A percentile compares a stretch with the other conserved stretches of the same genome.
phyloP scores from a whole-genome alignment of 2,888 invertebrate genomes.

The Thera obeliscata region DNA sequence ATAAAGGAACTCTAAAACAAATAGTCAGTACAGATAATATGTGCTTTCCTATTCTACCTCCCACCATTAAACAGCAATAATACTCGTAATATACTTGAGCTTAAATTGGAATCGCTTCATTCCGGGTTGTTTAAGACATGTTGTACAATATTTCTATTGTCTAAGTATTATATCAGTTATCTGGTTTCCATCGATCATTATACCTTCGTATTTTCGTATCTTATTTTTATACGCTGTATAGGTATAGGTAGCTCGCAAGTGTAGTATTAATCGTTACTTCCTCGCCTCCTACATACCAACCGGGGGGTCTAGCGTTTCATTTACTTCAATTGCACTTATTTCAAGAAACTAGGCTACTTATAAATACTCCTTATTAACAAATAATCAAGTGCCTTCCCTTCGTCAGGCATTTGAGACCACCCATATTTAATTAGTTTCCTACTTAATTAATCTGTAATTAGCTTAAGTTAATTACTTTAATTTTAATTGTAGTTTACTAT shows the following conservation, averaged over 20 bases:
- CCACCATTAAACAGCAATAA: not conserved
- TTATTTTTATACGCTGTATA: too few species aligned
- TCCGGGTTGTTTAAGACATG: too few species aligned
- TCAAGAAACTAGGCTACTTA: not conserved
- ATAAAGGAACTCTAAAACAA: not conserved
- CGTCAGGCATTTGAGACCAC: constrained; percentile 14
- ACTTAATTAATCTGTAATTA: constrained; percentile 20
- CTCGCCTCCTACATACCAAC: not conserved
- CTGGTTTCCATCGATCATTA: too few species aligned
- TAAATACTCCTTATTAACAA: constrained; percentile 8
- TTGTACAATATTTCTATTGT: too few species aligned
- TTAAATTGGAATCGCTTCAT: too few species aligned
- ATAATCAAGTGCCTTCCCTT: constrained; percentile 7
- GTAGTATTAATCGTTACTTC: not conserved
- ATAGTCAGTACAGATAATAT: not conserved
- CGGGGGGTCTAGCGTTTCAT: not conserved
- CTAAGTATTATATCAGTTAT: too few species aligned
- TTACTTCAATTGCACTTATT: constrained; percentile 2
- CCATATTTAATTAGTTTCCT: constrained; percentile 19
- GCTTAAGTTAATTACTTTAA: constrained; percentile 32
- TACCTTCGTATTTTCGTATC: too few species aligned
- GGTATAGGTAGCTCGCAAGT: too few species aligned
- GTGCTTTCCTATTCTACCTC: not conserved
- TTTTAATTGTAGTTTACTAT: constrained; percentile 27
- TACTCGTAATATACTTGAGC: not conserved